Evolutionary conservation across 2,888 invertebrate species (phyloP).

Genomic region (Epistrophe eligans): DNA sequence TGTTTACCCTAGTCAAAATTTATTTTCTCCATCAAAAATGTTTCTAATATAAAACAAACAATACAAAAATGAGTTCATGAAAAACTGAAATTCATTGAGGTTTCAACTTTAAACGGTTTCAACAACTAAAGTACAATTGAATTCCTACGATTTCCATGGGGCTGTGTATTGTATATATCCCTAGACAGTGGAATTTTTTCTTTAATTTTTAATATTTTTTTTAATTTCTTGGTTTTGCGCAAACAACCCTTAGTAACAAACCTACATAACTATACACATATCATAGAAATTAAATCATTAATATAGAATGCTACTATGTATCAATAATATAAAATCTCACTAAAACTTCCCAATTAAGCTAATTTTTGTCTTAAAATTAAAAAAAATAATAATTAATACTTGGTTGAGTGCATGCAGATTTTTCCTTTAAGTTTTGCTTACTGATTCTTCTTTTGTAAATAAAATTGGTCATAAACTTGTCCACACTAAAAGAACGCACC

Average conservation of each 20-base stretch:
- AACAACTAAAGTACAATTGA: too few relatives aligned
- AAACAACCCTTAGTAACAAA: background rate
- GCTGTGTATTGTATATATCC: background rate
- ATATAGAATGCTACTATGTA: background rate
- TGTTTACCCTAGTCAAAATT: too few relatives aligned
- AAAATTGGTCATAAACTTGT: slow-evolving; percentile 80
- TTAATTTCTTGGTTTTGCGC: background rate
- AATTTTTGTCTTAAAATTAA: slow-evolving; percentile 33
- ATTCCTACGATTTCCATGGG: background rate
- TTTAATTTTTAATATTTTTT: background rate
- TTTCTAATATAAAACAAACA: too few relatives aligned
- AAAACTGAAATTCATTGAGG: too few relatives aligned
- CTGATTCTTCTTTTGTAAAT: slow-evolving; percentile 76
- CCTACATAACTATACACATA: slow-evolving; percentile 1
- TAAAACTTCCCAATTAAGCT: slow-evolving; percentile 53
- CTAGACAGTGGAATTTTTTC: background rate
- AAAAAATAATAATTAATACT: slow-evolving; percentile 49
- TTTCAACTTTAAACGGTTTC: too few relatives aligned
- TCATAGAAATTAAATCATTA: background rate
- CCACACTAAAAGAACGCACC: slow-evolving; percentile 82
- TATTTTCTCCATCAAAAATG: too few relatives aligned
- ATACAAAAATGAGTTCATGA: too few relatives aligned
- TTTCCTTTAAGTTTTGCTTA: slow-evolving; percentile 70
- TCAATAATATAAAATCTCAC: slow-evolving; percentile 24
- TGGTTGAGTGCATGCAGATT: slow-evolving; percentile 67